Percentiles rank a stretch among this genome's conserved stretches.
phyloP scores from a whole-genome alignment of 2,888 invertebrate genomes.

The Andrena hattorfiana region DNA sequence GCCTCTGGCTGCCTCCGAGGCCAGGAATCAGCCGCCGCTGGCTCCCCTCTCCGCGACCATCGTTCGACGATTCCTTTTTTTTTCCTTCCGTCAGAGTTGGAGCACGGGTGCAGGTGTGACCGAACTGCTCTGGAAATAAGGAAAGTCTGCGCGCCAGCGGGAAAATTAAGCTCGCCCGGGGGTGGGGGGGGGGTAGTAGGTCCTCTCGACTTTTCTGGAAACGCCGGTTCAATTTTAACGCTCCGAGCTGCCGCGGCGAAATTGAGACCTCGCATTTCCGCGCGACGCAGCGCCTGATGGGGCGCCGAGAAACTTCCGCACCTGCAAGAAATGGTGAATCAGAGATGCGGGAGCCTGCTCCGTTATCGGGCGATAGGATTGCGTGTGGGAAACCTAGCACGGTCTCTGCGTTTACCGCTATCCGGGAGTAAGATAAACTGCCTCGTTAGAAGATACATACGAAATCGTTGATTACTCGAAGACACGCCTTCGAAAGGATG shows the following conservation, averaged over 20 bases:
- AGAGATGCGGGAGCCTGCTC: not conserved
- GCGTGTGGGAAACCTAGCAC: too few species aligned
- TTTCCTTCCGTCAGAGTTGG: not conserved
- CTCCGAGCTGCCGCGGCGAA: not conserved
- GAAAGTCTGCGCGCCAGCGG: constrained; percentile 20
- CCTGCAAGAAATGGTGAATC: not conserved
- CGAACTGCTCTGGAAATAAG: constrained; percentile 40
- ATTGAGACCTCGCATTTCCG: constrained; percentile 24
- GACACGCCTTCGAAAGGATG: too few species aligned
- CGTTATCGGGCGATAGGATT: not conserved
- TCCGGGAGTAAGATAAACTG: too few species aligned
- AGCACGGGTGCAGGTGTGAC: constrained; percentile 39
- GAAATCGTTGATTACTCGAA: too few species aligned
- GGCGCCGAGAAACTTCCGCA: not conserved
- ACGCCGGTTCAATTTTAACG: constrained; percentile 32
- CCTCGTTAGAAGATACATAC: too few species aligned
- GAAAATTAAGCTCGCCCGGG: constrained; percentile 42
- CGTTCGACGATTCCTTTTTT: not conserved
- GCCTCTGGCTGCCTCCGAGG: not conserved
- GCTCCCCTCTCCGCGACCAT: not conserved
- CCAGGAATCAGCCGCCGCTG: not conserved
- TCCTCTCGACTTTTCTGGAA: constrained; percentile 14
- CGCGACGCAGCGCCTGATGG: not conserved
- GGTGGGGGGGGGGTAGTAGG: not conserved
- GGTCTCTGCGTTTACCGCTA: too few species aligned